Evolutionary conservation across 2,113 vertebrate genomes (phyloP).

Genomic region (Ranitomeya imitator): DNA sequence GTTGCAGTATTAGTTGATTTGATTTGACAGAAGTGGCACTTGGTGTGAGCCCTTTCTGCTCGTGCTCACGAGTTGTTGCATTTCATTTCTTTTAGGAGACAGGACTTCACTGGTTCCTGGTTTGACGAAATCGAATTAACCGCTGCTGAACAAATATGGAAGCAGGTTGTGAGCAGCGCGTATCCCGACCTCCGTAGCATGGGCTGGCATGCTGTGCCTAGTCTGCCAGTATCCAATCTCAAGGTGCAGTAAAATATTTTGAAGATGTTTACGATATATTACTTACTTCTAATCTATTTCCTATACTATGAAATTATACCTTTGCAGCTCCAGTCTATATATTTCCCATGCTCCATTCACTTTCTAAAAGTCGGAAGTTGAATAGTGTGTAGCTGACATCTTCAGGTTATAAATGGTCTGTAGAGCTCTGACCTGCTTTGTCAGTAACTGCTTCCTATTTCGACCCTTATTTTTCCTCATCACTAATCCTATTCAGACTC

Average conservation of each 20-base stretch:
- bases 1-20: neutral
- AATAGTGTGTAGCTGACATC: too few relatives aligned
- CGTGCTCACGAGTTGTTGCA: neutral
- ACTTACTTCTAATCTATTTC: neutral
- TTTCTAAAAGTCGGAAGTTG: too few relatives aligned
- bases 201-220: conserved; percentile 66
- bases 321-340: neutral
- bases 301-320: neutral
- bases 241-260: conserved; percentile 60
- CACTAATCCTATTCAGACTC: too few relatives aligned
- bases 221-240: conserved; percentile 67
- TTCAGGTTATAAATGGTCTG: too few relatives aligned
- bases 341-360: too few relatives aligned
- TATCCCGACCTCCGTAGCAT: conserved; percentile 57
- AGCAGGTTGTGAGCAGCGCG: conserved; percentile 65
- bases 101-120: conserved; percentile 60
- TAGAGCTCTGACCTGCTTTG: too few relatives aligned
- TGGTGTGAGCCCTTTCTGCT: conserved; percentile 17
- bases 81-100: conserved; percentile 53
- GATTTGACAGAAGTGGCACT: conserved; percentile 33
- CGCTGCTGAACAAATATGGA: conserved; percentile 73
- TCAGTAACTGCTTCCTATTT: too few relatives aligned
- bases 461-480: too few relatives aligned
- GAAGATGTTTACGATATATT: neutral
- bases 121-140: conserved; percentile 67